Base-by-base conservation (phyloP, 1,140 invertebrate species). In the Ooceraea biroi region DNA sequence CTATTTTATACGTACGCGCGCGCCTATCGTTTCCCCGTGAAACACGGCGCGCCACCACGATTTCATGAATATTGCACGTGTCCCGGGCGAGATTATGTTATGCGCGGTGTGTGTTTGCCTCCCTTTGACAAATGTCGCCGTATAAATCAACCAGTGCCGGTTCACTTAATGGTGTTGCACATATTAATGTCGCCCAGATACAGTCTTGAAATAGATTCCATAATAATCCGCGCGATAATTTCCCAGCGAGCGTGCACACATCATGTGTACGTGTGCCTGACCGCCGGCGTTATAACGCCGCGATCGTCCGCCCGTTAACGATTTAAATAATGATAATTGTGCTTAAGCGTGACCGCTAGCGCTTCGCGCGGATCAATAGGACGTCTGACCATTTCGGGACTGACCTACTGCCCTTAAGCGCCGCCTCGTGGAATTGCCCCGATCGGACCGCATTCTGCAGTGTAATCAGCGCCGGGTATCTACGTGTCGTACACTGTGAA, bases 331-430 rank as follows among this genome's bases (percentile, higher is more conserved):
- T 69, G 74, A 74, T 77, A 57, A 74, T 69, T 17, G 30, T 12
- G 60, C 50, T 65, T 73, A 84, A 84, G 50, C 50, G 72, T 58
- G 71, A 52, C 85, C 69, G 66, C 52, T 30, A 36, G 7, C 36
- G 36, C 55, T 36, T 68, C 63, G 44, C 85, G 27, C 50, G 19
- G 55, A 71, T 80, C 76, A 25, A 80, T 80, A 80, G 76, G 83
- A 83, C 55, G 85, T 82, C 86, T 69, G 85, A 84, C 83, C 86
- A 84, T 88, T 88, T 88, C 82, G 85, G 86, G 85, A 87, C 52
- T 87, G 86, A 87, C 86, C 86, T 87, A 88, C 86, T 88, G 86
- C 86, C 86, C 86, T 88, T 88, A 88, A 74, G 68, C 61, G 61
- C 69, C 55, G 63, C 73, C 71, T 65, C 60, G 85, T 74, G 87